Evolutionary conservation across 2,888 invertebrate genomes (phyloP), one percentile per base, ranked within the genome.

Genomic region (Aelia acuminata): DNA sequence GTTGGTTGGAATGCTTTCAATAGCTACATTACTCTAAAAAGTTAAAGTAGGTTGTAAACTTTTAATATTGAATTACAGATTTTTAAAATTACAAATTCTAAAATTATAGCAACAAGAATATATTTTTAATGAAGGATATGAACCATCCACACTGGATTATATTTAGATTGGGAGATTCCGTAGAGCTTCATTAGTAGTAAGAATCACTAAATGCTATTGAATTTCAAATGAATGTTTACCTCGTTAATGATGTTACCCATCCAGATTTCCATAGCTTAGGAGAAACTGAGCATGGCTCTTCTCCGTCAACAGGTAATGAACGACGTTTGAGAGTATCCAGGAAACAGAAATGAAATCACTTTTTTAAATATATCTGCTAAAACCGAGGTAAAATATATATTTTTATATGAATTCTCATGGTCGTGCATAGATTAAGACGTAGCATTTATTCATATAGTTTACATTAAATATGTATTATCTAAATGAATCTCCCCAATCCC

Each of bases 261-360:
- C 31, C 7, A n/a, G 63, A 57, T 57, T 35, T 35, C 15, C 63
- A 70, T 70, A n/a, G 8, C 53, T 22, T 1, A 10, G 26, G 26
- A 15, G 57, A 13, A 57, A 26, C 13, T 5, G 63, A 35, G 31
- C 63, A 35, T 70, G 31, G 31, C 18, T 70, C 35, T 70, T 35
- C 35, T 70, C 31, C 8, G 63, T 70, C 63, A 31, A 63, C 63
- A 70, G 63, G 63, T 70, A 70, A 70, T 70, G 63, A 70, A 70
- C 35, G 63, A 70, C 63, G 63, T 35, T 70, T 70, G 3, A 70
- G 18, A 35, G 35, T 70, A 18, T 20, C 35, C 1, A 57, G 57
- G 26, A 26, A 26, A 57, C 57, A 57, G 26, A 26, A 13, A 26
- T 31, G 0, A 31, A 26, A 10, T 31, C 26, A 1, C 53, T 26